phyloP scores from a whole-genome alignment of 2,113 vertebrate species.

The Donacobius atricapilla region DNA sequence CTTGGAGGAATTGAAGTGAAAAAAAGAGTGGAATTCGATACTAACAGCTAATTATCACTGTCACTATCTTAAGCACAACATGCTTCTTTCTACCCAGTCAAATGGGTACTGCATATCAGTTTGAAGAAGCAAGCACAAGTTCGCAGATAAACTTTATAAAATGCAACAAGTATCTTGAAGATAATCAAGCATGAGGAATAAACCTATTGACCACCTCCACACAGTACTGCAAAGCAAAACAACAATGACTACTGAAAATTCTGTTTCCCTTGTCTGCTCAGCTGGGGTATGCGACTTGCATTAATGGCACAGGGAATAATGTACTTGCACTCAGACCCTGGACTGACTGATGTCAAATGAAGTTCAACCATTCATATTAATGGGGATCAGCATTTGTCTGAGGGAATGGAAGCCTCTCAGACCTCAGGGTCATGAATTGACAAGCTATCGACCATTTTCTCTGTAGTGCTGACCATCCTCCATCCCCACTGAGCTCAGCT shows the following conservation, averaged over 20 bases:
- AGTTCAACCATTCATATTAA: constrained; percentile 65
- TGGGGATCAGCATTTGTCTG: constrained; percentile 5
- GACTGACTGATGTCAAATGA: constrained; percentile 51
- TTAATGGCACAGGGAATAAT: constrained; percentile 8
- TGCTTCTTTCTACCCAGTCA: background rate
- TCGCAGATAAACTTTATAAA: background rate
- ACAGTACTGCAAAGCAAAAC: background rate
- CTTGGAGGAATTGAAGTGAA: background rate
- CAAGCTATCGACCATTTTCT: constrained; percentile 43
- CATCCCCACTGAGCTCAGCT: constrained; percentile 21
- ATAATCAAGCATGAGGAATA: background rate
- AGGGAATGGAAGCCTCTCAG: constrained; percentile 37
- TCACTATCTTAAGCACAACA: background rate
- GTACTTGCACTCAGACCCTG: background rate
- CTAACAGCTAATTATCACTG: background rate
- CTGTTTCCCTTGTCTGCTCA: background rate
- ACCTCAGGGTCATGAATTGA: constrained; percentile 41
- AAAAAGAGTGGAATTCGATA: background rate
- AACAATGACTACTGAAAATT: background rate
- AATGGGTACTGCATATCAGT: background rate
- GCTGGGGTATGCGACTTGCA: background rate
- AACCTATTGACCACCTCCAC: background rate
- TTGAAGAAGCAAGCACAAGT: background rate
- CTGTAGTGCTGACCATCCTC: background rate
- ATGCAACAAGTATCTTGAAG: background rate